Evolutionary conservation across 37 sponge, comb jelly and placozoan genomes (phyloP), one percentile per base, ranked within the genome.

Genomic region (Dysidea cf. avara): DNA sequence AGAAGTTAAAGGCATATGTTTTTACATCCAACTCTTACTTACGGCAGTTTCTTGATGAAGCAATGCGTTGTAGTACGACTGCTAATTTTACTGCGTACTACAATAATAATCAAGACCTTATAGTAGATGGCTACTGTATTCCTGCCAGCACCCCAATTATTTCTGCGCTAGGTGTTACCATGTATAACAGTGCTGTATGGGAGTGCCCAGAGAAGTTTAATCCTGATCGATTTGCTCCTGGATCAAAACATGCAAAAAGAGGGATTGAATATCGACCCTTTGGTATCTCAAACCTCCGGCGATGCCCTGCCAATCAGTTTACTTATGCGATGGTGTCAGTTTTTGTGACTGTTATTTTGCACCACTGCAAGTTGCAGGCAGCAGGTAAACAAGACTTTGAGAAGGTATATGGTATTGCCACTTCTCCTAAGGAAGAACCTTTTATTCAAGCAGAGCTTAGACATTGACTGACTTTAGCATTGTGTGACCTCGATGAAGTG

Each of bases 61-160:
- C 75, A 31, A 18, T 74, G 25, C 62, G 75, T n/a, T 20, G 60
- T 31, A 74, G 75, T 56, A 3, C 49, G 0, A 61, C 63, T 1
- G 51, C 59, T 14, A 5, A 49, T 20, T 74, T 74, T 39, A 20
- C 39, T 48, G 75, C 48, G 7, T 69, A 78, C 35, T 67, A 24
- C 28, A 57, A 48, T 13, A 50, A 78, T 55, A n/a, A n/a, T n/a
- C n/a, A 78, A 54, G 79, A 78, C 30, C 17, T 32, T 12, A 32
- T 56, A 33, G 33, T 78, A 0, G 69, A 34, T 56, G 79, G 68
- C 25, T 78, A 78, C 59, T n/a, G 12, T 55, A 49, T 78, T 20
- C 79, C 79, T 11, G 79, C 79, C 24, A 55, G 68, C 20, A 78
- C 79, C 14, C 79, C 79, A 20, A 78, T 78, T n/a, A 55, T 78